Conservation (phyloP, 2,797 vertebrate genomes). For the Eutrigla gurnardus region DNA sequence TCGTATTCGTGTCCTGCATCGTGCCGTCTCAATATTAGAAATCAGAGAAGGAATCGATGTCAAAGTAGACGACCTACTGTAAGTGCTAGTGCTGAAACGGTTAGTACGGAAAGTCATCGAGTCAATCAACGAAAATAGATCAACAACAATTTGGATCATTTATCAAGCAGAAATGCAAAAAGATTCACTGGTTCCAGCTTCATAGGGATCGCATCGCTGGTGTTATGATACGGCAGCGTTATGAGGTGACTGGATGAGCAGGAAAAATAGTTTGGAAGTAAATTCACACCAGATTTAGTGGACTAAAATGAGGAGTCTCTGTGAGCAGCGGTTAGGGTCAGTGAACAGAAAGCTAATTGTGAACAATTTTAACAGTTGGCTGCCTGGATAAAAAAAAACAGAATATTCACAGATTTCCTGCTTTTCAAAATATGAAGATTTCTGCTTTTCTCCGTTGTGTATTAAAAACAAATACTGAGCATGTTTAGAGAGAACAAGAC, state of each 20-base stretch:
- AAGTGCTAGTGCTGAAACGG: background rate
- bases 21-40: conserved; percentile 9
- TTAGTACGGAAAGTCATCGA: background rate
- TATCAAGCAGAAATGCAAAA: background rate
- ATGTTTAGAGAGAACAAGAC: background rate
- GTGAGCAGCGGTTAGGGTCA: background rate
- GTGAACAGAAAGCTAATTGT: background rate
- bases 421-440: background rate
- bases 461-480: background rate
- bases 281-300: background rate
- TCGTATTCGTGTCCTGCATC: conserved; percentile 8
- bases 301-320: background rate
- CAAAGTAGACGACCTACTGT: background rate
- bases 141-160: background rate
- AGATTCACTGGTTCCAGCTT: background rate
- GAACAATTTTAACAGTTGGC: background rate
- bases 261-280: background rate
- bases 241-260: background rate
- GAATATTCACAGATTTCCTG: background rate
- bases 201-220: background rate
- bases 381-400: background rate
- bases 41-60: conserved; percentile 7
- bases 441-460: background rate
- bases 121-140: background rate
- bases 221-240: conserved; percentile 1